phyloP scores from a whole-genome alignment of 1,140 invertebrate genomes.

The Eulimnadia texana region DNA sequence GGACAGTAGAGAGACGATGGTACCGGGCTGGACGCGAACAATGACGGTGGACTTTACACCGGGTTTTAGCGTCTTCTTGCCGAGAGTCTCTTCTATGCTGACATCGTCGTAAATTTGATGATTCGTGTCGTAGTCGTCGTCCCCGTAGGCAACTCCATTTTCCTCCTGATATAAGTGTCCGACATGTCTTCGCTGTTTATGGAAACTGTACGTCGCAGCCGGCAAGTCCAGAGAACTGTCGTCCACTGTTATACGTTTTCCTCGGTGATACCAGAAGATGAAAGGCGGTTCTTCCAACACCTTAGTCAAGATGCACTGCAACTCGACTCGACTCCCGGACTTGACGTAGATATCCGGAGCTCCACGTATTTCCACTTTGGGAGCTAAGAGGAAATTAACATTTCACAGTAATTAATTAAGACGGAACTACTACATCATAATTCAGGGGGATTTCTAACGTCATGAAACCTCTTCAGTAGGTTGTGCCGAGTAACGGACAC shows the following conservation, averaged over 20 bases:
- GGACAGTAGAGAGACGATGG: slow-evolving; percentile 9
- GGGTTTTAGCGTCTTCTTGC: not conserved
- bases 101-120: not conserved
- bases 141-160: not conserved
- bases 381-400: not conserved
- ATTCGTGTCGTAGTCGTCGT: slow-evolving; percentile 1
- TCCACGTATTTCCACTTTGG: slow-evolving; percentile 12
- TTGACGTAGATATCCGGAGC: slow-evolving; percentile 15
- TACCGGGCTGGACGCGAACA: slow-evolving; percentile 5
- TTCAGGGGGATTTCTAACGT: too few species aligned
- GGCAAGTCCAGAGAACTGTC: not conserved
- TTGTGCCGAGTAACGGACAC: too few species aligned
- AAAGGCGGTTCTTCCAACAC: slow-evolving; percentile 15
- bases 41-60: slow-evolving; percentile 9
- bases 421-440: too few species aligned
- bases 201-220: too few species aligned
- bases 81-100: not conserved
- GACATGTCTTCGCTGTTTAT: not conserved
- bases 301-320: slow-evolving; percentile 12
- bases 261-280: slow-evolving; percentile 13
- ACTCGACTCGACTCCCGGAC: slow-evolving; percentile 10
- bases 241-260: not conserved
- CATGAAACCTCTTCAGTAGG: too few species aligned
- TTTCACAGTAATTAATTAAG: too few species aligned
- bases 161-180: not conserved